A percentile compares a stretch with the other conserved stretches of the same genome.
Evolutionary conservation across 1,140 invertebrate species (phyloP).

Genomic region (Psilanteris sp.): DNA sequence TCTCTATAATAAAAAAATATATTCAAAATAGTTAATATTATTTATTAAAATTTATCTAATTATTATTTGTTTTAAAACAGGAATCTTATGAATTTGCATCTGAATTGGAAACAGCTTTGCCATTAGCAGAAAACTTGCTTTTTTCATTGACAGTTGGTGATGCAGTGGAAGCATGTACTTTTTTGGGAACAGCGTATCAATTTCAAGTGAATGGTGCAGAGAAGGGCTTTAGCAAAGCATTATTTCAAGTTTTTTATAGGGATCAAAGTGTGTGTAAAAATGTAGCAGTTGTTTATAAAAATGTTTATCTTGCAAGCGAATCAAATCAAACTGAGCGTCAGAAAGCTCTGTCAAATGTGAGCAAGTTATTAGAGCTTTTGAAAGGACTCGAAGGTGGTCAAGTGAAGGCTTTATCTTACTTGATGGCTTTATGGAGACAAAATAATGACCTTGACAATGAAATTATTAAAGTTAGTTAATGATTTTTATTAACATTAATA

Average conservation of each 20-base stretch:
- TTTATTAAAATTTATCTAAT: too few species aligned
- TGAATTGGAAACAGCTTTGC: conserved; percentile 85
- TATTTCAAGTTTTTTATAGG: conserved; percentile 84
- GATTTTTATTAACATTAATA: too few species aligned
- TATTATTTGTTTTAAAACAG: conserved; percentile 70
- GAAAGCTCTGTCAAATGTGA: conserved; percentile 65
- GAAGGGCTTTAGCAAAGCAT: conserved; percentile 86
- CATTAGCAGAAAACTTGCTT: conserved; percentile 85
- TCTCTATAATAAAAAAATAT: too few species aligned
- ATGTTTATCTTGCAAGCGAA: conserved; percentile 81
- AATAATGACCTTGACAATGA: conserved; percentile 82
- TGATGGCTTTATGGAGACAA: conserved; percentile 85
- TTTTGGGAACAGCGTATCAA: conserved; percentile 89
- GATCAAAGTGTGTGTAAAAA: conserved; percentile 82
- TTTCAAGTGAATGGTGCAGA: conserved; percentile 88
- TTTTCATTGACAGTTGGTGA: conserved; percentile 88
- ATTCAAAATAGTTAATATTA: too few species aligned
- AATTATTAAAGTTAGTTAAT: conserved; percentile 75
- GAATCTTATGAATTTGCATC: conserved; percentile 84
- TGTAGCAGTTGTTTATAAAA: conserved; percentile 83
- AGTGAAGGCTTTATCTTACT: conserved; percentile 83
- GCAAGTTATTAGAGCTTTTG: conserved; percentile 58
- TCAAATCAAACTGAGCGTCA: conserved; percentile 64
- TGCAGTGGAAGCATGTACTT: conserved; percentile 90
- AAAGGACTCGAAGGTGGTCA: conserved; percentile 52